Evolutionary conservation across 2,113 vertebrate genomes (phyloP).

Genomic region (Dolichotis patagonum): DNA sequence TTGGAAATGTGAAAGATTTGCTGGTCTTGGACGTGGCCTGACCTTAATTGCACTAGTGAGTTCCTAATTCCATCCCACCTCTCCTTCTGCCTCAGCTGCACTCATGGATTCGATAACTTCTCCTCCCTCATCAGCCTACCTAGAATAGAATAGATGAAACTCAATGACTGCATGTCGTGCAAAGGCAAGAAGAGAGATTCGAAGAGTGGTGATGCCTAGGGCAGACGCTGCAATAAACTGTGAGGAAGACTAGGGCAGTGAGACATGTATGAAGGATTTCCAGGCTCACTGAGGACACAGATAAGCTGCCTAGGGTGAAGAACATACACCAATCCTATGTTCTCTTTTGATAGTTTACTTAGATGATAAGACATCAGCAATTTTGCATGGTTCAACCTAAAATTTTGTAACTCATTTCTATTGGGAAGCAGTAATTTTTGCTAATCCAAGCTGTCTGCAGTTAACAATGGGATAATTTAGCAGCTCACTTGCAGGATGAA

Average conservation of each 20-base stretch:
- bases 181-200: not conserved
- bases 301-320: not conserved
- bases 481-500: not conserved
- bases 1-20: not conserved
- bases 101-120: not conserved
- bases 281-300: not conserved
- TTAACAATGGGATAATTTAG: not conserved
- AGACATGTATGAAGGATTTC: not conserved
- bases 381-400: not conserved
- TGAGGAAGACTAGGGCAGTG: not conserved
- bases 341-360: conserved; percentile 6
- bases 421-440: not conserved
- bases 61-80: not conserved
- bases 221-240: not conserved
- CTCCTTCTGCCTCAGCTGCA: not conserved
- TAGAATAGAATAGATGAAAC: not conserved
- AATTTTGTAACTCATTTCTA: conserved; percentile 1
- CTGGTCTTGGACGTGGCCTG: not conserved
- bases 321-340: not conserved
- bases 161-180: not conserved
- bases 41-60: not conserved
- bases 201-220: not conserved
- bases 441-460: not conserved
- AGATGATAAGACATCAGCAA: not conserved
- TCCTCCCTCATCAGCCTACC: fast-evolving